These are phyloP conservation scores for Melanotaenia duboulayi DNA, from an alignment of 2,113 vertebrate genomes.

Conservation along the genomic window DNA sequence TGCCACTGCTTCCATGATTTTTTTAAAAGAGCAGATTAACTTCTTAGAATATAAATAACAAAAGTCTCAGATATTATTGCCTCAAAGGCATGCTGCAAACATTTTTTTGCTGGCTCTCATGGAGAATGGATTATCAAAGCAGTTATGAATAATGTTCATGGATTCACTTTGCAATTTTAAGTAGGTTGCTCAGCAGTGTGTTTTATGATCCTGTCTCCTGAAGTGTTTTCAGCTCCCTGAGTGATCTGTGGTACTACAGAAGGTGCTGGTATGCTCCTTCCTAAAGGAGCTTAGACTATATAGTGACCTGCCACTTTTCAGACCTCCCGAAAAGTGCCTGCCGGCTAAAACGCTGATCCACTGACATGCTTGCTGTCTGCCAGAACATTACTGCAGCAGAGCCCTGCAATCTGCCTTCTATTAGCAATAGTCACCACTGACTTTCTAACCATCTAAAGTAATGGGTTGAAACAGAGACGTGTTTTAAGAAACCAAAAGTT, in stretches of 20 bases:
- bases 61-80: neutral
- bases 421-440: slow-evolving; percentile 57
- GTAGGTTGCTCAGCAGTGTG: slow-evolving; percentile 35
- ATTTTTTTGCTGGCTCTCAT: slow-evolving; percentile 3
- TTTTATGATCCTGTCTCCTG: slow-evolving; percentile 55
- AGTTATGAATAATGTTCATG: slow-evolving; percentile 45
- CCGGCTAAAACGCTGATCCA: slow-evolving; percentile 61
- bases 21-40: slow-evolving; percentile 46
- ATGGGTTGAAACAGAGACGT: slow-evolving; percentile 49
- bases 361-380: slow-evolving; percentile 66
- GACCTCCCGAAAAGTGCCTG: slow-evolving; percentile 71
- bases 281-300: slow-evolving; percentile 67
- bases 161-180: slow-evolving; percentile 48
- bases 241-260: slow-evolving; percentile 51
- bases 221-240: slow-evolving; percentile 60
- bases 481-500: slow-evolving; percentile 62
- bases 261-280: slow-evolving; percentile 70
- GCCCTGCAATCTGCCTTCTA: slow-evolving; percentile 72
- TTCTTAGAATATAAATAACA: slow-evolving; percentile 20
- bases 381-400: slow-evolving; percentile 65
- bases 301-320: slow-evolving; percentile 75
- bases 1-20: slow-evolving; percentile 19
- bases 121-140: slow-evolving; percentile 27
- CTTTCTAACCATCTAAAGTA: slow-evolving; percentile 58
- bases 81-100: slow-evolving; percentile 8